Conservation (phyloP, 2,888 invertebrate species). For the Caenorhabditis zanzibari region DNA sequence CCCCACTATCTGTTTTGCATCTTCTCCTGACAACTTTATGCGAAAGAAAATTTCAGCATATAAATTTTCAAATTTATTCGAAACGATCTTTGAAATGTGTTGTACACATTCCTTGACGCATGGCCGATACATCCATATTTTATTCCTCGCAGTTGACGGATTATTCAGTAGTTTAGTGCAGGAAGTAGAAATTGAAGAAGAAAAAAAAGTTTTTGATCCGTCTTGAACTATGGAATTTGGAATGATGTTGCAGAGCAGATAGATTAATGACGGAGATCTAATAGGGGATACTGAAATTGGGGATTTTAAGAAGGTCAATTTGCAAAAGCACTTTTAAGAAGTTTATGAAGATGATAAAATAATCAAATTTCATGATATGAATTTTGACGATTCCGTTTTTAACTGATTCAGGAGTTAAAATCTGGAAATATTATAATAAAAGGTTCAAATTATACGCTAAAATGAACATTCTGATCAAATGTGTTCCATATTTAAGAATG, state of each 20-base stretch:
- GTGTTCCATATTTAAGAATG: no score
- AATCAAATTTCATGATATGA: neutral
- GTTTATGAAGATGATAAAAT: no score
- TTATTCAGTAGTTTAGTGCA: constrained; percentile 44
- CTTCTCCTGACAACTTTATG: neutral
- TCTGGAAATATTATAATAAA: no score
- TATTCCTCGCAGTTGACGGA: constrained; percentile 38
- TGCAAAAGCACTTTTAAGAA: no score
- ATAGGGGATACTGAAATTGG: neutral
- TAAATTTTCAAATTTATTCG: no score
- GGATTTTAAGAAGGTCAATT: neutral
- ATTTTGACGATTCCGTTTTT: constrained; percentile 28
- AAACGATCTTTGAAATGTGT: constrained; percentile 3
- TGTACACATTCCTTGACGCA: constrained; percentile 37
- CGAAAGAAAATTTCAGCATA: constrained; percentile 3
- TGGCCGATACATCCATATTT: constrained; percentile 21
- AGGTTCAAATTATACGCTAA: no score
- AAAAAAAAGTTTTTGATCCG: constrained; percentile 24
- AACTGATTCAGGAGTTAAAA: no score
- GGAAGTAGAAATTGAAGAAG: constrained; percentile 33
- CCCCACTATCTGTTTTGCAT: constrained; percentile 5
- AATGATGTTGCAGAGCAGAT: constrained; percentile 5
- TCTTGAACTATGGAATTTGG: constrained; percentile 9
- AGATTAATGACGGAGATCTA: neutral
- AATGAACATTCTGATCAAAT: no score